Conservation (phyloP, 2,888 invertebrate species). For the Conomelus anceps region DNA sequence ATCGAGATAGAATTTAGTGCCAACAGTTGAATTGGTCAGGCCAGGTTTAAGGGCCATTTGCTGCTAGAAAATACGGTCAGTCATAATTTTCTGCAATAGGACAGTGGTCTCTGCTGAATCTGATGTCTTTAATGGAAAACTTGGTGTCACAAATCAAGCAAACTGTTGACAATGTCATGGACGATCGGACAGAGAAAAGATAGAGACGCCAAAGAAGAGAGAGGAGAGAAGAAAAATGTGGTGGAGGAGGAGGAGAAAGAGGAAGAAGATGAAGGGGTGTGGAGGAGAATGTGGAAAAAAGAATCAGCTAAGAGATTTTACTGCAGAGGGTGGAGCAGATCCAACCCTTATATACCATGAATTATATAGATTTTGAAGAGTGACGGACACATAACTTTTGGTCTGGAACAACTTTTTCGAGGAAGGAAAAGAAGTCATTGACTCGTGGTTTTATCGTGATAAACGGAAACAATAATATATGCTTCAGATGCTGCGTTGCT, state of each 20-base stretch:
- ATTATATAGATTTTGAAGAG: background rate
- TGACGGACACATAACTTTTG: background rate
- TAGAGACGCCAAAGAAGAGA: background rate
- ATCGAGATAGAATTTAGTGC: background rate
- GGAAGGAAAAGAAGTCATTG: background rate
- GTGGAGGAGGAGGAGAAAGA: too few relatives aligned
- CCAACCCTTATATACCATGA: background rate
- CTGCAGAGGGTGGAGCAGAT: background rate
- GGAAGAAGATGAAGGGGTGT: too few relatives aligned
- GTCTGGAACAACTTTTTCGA: background rate
- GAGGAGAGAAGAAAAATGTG: background rate
- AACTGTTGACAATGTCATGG: constrained; percentile 18
- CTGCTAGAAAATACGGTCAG: constrained; percentile 9
- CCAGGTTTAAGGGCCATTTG: background rate
- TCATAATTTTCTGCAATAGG: constrained; percentile 21
- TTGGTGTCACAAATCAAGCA: constrained; percentile 30
- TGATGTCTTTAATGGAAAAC: constrained; percentile 30
- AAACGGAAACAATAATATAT: background rate
- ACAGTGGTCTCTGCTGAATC: constrained; percentile 20
- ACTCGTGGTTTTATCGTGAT: background rate
- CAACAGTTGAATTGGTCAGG: background rate
- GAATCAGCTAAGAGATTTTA: background rate
- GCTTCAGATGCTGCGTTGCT: too few relatives aligned
- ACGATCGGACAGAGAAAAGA: background rate
- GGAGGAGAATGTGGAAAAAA: too few relatives aligned